Percentiles rank a stretch among this genome's conserved stretches.
phyloP scores from a whole-genome alignment of 1,140 invertebrate species.

The honey bee (Apis mellifera) region DNA sequence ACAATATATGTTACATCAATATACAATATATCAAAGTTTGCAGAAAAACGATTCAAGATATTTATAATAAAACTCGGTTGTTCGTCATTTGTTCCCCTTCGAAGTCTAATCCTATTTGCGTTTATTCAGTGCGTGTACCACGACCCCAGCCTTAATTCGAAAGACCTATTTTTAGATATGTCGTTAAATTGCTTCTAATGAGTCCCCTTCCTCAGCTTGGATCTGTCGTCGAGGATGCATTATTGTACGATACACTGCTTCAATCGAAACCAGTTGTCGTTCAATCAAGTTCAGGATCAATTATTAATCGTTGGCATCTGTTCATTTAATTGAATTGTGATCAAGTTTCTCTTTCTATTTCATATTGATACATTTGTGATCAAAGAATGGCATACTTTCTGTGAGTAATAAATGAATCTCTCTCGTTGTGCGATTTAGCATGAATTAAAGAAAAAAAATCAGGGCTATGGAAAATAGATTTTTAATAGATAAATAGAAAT shows the following conservation, averaged over 20 bases:
- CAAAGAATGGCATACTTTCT: background rate
- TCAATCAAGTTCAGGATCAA: conserved; percentile 33
- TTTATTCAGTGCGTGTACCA: conserved; percentile 42
- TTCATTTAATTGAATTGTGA: background rate
- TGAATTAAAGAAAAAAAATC: background rate
- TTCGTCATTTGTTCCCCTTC: conserved; percentile 34
- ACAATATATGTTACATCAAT: no score
- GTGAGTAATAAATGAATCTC: background rate
- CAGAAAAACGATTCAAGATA: conserved; percentile 23
- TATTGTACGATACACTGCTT: conserved; percentile 38
- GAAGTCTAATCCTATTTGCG: conserved; percentile 42
- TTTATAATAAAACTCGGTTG: conserved; percentile 26
- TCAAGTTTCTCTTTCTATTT: background rate
- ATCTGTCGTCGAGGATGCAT: conserved; percentile 21
- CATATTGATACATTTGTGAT: background rate
- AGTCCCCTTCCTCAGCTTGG: conserved; percentile 35
- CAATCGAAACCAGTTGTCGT: conserved; percentile 8
- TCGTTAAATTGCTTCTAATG: conserved; percentile 71
- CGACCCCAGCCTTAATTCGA: conserved; percentile 63
- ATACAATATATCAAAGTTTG: no score
- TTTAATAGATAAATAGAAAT: no score
- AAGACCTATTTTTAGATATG: conserved; percentile 71
- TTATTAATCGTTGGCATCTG: conserved; percentile 24
- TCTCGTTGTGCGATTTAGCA: background rate
- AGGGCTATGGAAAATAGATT: no score